Percentiles rank a stretch among this genome's conserved stretches.
Conservation (phyloP, 2,888 invertebrate genomes). For the Tortricodes alternella region DNA sequence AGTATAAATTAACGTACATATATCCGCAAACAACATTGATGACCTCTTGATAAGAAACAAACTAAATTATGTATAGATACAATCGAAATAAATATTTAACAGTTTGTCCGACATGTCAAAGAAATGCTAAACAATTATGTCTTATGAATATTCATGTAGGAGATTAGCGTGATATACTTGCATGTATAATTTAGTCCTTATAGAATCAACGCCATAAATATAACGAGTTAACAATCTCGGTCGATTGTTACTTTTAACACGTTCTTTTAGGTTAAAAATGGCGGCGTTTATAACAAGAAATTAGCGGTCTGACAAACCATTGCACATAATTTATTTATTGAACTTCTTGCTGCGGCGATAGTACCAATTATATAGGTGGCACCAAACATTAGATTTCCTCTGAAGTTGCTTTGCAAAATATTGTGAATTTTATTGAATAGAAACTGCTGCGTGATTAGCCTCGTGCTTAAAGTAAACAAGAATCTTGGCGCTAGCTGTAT, state of each 20-base stretch:
- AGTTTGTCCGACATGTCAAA: slow-evolving; percentile 24
- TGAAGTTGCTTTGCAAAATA: too few relatives aligned
- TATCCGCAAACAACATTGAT: slow-evolving; percentile 3
- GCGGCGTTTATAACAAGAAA: slow-evolving; percentile 26
- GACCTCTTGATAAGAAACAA: slow-evolving; percentile 4
- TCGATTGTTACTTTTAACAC: slow-evolving; percentile 32
- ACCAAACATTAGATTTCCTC: too few relatives aligned
- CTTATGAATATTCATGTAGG: slow-evolving; percentile 47
- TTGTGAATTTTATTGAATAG: too few relatives aligned
- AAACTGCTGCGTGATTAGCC: too few relatives aligned
- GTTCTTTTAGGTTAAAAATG: slow-evolving; percentile 31
- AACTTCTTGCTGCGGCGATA: too few relatives aligned
- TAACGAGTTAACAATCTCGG: slow-evolving; percentile 40
- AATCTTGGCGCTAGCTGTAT: too few relatives aligned
- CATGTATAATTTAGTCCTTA: slow-evolving; percentile 35
- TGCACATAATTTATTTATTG: too few relatives aligned
- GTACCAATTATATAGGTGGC: too few relatives aligned
- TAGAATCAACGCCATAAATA: slow-evolving; percentile 36
- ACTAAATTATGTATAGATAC: slow-evolving; percentile 19
- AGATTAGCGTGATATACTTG: slow-evolving; percentile 42
- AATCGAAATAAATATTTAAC: slow-evolving; percentile 30
- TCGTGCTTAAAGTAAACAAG: too few relatives aligned
- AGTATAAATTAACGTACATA: not conserved
- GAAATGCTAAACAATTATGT: slow-evolving; percentile 37
- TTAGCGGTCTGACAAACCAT: slow-evolving; percentile 22